Base-by-base conservation (phyloP, 1,140 invertebrate genomes). In the Oreohelix idahoensis region DNA sequence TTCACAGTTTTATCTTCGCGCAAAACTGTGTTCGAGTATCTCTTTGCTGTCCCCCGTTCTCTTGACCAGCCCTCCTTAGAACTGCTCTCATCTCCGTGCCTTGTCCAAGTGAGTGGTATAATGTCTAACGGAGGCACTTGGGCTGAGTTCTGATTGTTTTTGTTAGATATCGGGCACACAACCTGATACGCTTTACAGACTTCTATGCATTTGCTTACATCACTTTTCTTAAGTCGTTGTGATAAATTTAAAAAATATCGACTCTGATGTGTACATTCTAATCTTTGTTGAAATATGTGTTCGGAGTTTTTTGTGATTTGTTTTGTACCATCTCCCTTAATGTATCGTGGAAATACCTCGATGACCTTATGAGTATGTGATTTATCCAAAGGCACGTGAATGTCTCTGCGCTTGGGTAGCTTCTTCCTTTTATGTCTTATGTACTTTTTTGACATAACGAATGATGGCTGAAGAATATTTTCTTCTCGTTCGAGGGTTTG, bases 161-260 rank as follows among this genome's bases (percentile, higher is more conserved):
- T n/a, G 53, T 58, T 58, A 58, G 53, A 23, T 58, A 20, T 20
- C 49, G n/a, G 29, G 42, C 71, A 82, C 0, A 82, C 70, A 20
- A 23, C 66, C 17, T 70, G 4, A 49, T 82, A 82, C 1, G 70
- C 51, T 4, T 63, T 66, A 71, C 80, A 82, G 42, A 82, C 42
- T 39, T 17, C 1, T 1, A 73, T 38, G 71, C 80, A 82, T 26
- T 74, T 32, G 26, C 58, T 39, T 1, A 79, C 1, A 4, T 79
- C 77, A 10, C 26, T 36, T 17, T 74, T 39, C 8, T 45, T 74
- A 2, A 66, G 29, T 29, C 29, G n/a, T 35, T 66, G 63, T 13
- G 63, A 66, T 32, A 66, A n/a, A 29, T 66, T 66, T 23, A 11
- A 5, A 23, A 66, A 66, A 35, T 66, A 66, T 32, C n/a, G n/a